Percentiles rank a stretch among this genome's conserved stretches.
Conservation (phyloP, 2,113 vertebrate species). For the Psophia crepitans region DNA sequence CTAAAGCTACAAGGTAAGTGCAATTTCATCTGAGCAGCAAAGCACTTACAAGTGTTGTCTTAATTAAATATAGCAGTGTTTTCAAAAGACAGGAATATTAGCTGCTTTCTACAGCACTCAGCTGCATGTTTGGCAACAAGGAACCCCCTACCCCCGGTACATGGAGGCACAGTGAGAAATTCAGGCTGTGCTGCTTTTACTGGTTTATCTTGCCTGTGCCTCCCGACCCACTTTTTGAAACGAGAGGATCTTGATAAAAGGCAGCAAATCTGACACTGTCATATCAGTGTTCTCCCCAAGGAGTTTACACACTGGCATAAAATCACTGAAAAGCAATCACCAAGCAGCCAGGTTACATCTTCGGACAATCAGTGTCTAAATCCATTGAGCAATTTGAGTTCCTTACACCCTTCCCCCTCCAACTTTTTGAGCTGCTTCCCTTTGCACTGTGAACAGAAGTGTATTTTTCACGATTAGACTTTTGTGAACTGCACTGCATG, state of each 20-base stretch:
- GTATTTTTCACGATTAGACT: conserved; percentile 16
- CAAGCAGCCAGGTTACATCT: not conserved
- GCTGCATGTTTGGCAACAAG: not conserved
- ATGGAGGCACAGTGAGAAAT: not conserved
- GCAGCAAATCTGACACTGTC: not conserved
- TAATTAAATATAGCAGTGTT: conserved; percentile 13
- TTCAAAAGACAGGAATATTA: not conserved
- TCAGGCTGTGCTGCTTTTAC: not conserved
- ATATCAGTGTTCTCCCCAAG: not conserved
- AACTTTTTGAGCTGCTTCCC: conserved; percentile 16
- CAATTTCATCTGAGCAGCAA: conserved; percentile 4
- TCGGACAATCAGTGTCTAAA: conserved; percentile 25
- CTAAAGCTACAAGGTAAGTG: conserved; percentile 49
- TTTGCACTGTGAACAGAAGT: conserved; percentile 21
- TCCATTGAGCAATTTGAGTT: conserved; percentile 16
- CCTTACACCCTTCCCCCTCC: not conserved
- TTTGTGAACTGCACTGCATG: not conserved
- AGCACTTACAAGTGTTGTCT: not conserved
- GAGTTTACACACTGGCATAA: conserved; percentile 6
- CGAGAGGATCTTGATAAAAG: conserved; percentile 1
- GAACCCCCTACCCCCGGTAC: not conserved
- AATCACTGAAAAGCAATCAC: conserved; percentile 54
- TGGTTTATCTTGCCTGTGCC: not conserved
- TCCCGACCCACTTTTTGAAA: not conserved
- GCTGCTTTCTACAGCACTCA: conserved; percentile 1